phyloP scores from a whole-genome alignment of 2,888 invertebrate species.

The Philaethria dido region DNA sequence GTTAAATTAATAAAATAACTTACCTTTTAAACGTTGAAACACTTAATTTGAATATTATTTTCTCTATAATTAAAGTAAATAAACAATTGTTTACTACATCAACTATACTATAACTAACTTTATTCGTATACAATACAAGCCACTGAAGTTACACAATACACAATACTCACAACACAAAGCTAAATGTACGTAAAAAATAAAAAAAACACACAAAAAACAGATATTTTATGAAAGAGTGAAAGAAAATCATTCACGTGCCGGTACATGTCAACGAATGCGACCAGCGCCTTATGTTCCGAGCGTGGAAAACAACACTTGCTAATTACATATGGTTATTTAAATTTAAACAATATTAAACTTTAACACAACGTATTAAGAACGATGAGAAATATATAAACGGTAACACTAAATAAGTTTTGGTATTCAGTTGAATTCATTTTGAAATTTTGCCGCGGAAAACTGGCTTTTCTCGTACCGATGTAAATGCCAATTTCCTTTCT shows the following conservation, averaged over 20 bases:
- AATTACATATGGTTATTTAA: slow-evolving; percentile 33
- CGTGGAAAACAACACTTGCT: slow-evolving; percentile 60
- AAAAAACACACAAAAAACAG: slow-evolving; percentile 50
- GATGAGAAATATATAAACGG: slow-evolving; percentile 26
- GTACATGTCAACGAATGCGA: slow-evolving; percentile 78
- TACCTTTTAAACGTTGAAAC: neutral
- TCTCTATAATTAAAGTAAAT: neutral
- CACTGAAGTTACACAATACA: slow-evolving; percentile 41
- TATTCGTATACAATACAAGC: slow-evolving; percentile 47
- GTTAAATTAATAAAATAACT: neutral
- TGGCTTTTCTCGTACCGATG: slow-evolving; percentile 78
- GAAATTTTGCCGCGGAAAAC: slow-evolving; percentile 78
- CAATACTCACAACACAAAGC: slow-evolving; percentile 41
- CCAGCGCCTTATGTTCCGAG: slow-evolving; percentile 60
- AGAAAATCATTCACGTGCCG: slow-evolving; percentile 81
- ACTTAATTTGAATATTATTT: neutral
- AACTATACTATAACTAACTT: neutral
- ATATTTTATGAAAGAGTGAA: slow-evolving; percentile 58
- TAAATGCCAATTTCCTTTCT: slow-evolving; percentile 82
- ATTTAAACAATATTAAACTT: slow-evolving; percentile 49
- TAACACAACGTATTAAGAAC: slow-evolving; percentile 47
- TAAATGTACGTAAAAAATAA: slow-evolving; percentile 40
- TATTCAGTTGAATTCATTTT: slow-evolving; percentile 73
- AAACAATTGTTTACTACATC: neutral
- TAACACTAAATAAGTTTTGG: slow-evolving; percentile 55